Percentiles rank a stretch among this genome's conserved stretches.
phyloP scores from a whole-genome alignment of 1,140 invertebrate genomes.

The Atta colombica region DNA sequence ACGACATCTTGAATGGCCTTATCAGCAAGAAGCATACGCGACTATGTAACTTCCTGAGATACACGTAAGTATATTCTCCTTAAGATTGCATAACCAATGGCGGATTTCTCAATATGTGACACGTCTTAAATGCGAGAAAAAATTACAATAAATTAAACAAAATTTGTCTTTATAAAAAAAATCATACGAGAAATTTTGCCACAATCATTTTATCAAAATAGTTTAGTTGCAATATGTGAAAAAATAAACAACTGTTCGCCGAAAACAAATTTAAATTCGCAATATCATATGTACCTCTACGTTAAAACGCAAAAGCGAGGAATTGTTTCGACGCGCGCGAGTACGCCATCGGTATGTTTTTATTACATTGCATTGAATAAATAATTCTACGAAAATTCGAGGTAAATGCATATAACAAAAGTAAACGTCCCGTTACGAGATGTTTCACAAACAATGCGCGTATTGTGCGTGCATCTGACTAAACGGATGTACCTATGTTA shows the following conservation, averaged over 20 bases:
- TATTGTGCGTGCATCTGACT: conserved; percentile 8
- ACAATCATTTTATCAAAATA: conserved; percentile 7
- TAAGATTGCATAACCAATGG: conserved; percentile 36
- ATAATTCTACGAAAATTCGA: conserved; percentile 42
- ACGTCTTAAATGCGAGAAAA: background rate
- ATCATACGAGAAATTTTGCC: background rate
- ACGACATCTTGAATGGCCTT: conserved; percentile 78
- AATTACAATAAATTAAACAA: conserved; percentile 16
- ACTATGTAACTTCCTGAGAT: conserved; percentile 69
- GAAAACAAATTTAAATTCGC: conserved; percentile 44
- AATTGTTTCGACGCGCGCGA: conserved; percentile 11
- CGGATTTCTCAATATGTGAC: conserved; percentile 25
- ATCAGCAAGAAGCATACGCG: conserved; percentile 78
- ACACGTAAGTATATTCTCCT: conserved; percentile 67
- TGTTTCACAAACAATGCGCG: conserved; percentile 30
- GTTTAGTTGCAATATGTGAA: conserved; percentile 21
- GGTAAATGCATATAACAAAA: conserved; percentile 1
- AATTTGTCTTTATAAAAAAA: background rate
- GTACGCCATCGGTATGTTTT: conserved; percentile 30
- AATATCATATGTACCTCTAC: background rate
- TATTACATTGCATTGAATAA: conserved; percentile 25
- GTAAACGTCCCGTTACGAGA: conserved; percentile 50
- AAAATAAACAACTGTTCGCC: background rate
- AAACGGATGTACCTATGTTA: conserved; percentile 2
- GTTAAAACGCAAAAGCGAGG: conserved; percentile 22